A percentile compares a stretch with the other conserved stretches of the same genome.
Conservation (phyloP, 2,888 invertebrate species). For the Nesidiocoris tenuis region DNA sequence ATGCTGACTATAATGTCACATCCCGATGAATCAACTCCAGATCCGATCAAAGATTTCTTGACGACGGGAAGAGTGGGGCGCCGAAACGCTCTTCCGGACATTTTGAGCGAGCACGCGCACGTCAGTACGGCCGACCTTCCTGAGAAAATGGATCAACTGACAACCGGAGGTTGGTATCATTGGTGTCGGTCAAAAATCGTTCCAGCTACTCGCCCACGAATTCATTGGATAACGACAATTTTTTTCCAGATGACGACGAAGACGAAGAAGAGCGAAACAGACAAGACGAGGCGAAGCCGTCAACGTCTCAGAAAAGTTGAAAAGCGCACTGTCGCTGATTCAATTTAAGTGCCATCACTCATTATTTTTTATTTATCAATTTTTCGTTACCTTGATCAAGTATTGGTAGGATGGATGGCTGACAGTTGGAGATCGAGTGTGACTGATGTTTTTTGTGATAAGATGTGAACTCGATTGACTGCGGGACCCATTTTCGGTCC, state of each 20-base stretch:
- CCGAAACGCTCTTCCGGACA: conserved; percentile 84
- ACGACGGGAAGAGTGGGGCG: conserved; percentile 83
- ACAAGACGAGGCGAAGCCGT: conserved; percentile 15
- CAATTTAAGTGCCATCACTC: conserved; percentile 34
- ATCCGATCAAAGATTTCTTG: conserved; percentile 66
- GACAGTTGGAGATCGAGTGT: too few relatives aligned
- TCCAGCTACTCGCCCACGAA: conserved; percentile 34
- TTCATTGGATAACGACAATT: too few relatives aligned
- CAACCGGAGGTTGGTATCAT: conserved; percentile 53
- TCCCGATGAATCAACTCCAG: conserved; percentile 50
- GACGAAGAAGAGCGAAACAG: conserved; percentile 2
- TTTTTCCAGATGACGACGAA: conserved; percentile 7
- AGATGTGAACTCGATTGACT: too few relatives aligned
- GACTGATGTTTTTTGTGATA: too few relatives aligned
- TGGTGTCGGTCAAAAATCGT: too few relatives aligned
- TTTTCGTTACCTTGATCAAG: neutral
- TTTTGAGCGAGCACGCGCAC: conserved; percentile 70
- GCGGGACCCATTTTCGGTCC: too few relatives aligned
- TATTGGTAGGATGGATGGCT: too few relatives aligned
- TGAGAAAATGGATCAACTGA: conserved; percentile 57
- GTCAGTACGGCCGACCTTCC: conserved; percentile 76
- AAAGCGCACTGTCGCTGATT: neutral
- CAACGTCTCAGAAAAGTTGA: conserved; percentile 32
- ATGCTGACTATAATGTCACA: conserved; percentile 64
- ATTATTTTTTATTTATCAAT: conserved; percentile 5